A percentile compares a stretch with the other conserved stretches of the same genome.
Conservation (phyloP, 2,888 invertebrate species). For the Drosophila mercatorum region DNA sequence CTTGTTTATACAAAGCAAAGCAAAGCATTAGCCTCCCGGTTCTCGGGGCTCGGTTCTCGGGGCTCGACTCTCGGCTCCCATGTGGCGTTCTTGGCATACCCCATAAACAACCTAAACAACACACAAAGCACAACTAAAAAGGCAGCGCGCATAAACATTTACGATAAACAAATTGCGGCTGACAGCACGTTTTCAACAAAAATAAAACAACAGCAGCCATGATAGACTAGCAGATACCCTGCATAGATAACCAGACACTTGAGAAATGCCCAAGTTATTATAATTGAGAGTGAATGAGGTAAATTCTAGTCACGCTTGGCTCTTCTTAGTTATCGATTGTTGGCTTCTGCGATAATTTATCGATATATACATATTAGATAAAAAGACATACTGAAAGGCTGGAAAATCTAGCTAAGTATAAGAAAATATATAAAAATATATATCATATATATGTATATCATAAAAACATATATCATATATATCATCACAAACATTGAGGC, state of each 20-base stretch:
- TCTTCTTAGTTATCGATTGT: too few species aligned
- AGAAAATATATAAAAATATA: too few species aligned
- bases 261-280: too few species aligned
- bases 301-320: too few species aligned
- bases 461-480: too few species aligned
- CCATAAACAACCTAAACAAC: slow-evolving; percentile 50
- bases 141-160: slow-evolving; percentile 54
- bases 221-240: slow-evolving; percentile 18
- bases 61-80: slow-evolving; percentile 26
- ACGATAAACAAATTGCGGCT: slow-evolving; percentile 72
- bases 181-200: slow-evolving; percentile 39
- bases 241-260: neutral
- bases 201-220: slow-evolving; percentile 6
- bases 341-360: too few species aligned
- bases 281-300: neutral
- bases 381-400: too few species aligned
- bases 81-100: slow-evolving; percentile 60
- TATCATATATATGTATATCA: too few species aligned
- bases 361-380: too few species aligned
- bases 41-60: neutral
- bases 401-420: too few species aligned
- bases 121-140: slow-evolving; percentile 41
- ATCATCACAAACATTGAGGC: neutral
- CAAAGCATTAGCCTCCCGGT: slow-evolving; percentile 1
- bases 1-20: slow-evolving; percentile 48